These are phyloP conservation scores for Lithosia quadra DNA, from an alignment of 2,888 invertebrate species.

Conservation along the genomic window DNA sequence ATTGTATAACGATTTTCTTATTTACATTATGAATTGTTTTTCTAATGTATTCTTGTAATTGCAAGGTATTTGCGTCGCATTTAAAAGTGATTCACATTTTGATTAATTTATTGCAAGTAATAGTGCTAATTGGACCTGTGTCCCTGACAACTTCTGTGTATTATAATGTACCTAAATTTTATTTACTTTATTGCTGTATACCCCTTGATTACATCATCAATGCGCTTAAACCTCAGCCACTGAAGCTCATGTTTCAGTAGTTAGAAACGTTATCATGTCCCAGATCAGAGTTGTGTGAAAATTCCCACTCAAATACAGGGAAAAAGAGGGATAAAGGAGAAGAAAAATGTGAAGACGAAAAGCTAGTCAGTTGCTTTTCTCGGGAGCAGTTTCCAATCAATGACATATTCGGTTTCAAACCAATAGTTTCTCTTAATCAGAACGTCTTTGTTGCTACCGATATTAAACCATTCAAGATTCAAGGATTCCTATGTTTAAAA, in stretches of 20 bases:
- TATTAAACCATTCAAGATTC: not conserved
- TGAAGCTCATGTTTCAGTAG: not conserved
- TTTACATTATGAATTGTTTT: constrained; percentile 14
- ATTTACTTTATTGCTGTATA: not conserved
- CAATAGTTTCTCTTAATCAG: too few species aligned
- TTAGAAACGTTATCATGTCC: not conserved
- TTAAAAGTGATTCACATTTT: constrained; percentile 14
- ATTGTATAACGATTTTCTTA: constrained; percentile 15
- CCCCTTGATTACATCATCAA: not conserved
- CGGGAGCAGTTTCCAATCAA: not conserved
- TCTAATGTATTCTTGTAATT: constrained; percentile 22
- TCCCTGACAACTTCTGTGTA: not conserved
- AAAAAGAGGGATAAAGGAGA: not conserved
- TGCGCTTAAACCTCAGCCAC: not conserved
- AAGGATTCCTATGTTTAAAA: not conserved
- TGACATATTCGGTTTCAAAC: too few species aligned
- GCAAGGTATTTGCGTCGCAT: constrained; percentile 13
- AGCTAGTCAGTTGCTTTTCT: not conserved
- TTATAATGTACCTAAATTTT: constrained; percentile 2
- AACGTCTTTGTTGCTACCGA: not conserved
- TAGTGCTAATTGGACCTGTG: constrained; percentile 1
- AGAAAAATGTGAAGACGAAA: too few species aligned
- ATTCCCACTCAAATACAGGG: too few species aligned
- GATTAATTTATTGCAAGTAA: constrained; percentile 5
- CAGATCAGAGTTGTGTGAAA: too few species aligned